Conservation (phyloP, 2,113 vertebrate species). For the Lepisosteus osseus region DNA sequence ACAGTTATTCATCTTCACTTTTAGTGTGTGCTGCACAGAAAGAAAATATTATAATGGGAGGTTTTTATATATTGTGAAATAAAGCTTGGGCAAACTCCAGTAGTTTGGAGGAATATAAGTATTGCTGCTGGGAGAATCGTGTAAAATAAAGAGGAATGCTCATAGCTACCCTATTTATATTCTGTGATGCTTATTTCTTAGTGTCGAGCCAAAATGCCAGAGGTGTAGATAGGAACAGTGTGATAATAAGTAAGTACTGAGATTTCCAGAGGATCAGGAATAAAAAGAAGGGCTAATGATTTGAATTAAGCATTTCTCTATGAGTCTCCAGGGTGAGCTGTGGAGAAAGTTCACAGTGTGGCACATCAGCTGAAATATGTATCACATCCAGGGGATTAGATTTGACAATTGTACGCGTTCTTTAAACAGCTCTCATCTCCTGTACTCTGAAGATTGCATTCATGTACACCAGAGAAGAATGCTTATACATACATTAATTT, state of each 20-base stretch:
- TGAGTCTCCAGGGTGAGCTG: not conserved
- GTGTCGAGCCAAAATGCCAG: slow-evolving; percentile 15
- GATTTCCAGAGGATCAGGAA: slow-evolving; percentile 40
- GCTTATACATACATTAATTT: too few species aligned
- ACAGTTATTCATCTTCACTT: too few species aligned
- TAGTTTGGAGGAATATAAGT: too few species aligned
- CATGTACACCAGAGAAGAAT: not conserved
- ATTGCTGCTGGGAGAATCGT: too few species aligned
- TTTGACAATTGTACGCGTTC: not conserved
- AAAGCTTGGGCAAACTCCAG: too few species aligned
- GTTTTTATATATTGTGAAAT: too few species aligned
- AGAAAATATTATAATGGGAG: too few species aligned
- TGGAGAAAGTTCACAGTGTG: not conserved
- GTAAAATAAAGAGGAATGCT: slow-evolving; percentile 20
- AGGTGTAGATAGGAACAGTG: slow-evolving; percentile 37
- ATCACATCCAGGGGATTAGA: slow-evolving; percentile 12
- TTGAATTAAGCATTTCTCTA: not conserved
- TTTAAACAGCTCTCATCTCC: not conserved
- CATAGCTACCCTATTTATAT: slow-evolving; percentile 62
- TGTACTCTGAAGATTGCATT: not conserved
- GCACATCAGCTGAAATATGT: not conserved
- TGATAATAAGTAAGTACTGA: slow-evolving; percentile 39
- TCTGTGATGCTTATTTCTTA: slow-evolving; percentile 62
- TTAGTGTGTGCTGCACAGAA: too few species aligned
- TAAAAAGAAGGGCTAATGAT: slow-evolving; percentile 2